Base-by-base conservation (phyloP, 2,888 invertebrate genomes). In the Dione juno region DNA sequence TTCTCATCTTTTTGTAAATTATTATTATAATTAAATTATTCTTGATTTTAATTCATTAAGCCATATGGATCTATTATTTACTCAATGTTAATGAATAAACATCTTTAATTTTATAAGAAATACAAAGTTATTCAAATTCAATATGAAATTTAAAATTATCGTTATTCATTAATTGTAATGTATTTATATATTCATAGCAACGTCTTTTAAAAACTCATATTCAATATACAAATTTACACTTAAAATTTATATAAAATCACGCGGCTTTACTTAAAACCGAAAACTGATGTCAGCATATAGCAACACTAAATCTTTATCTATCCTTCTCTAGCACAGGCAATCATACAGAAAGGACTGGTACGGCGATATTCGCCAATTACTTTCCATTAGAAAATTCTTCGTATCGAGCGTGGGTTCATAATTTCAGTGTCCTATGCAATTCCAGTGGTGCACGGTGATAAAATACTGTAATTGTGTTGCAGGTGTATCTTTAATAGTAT, bases 301-400 rank as follows among this genome's bases (percentile, higher is more conserved):
- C 71, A 73, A 73, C 73, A 73, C 54, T 64, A 14, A 48, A 63
- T 58, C 35, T 69, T 69, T 41, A 50, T 66, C 73, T 66, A 65
- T 70, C 69, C 65, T 69, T 54, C 48, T 72, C 68, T 70, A 58
- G 57, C 67, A 45, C 50, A 54, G 21, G 61, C 61, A 64, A 67
- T 65, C 65, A 69, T 58, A 43, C 41, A 58, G 70, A 67, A 54
- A 61, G 65, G 65, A 21, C 54, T 57, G 43, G 37, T 59, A 52
- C 28, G 65, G 21, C 43, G n/a, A 65, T 50, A 67, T 67, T 66
- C 59, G 19, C 59, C 59, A 61, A 67, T 61, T 63, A 57, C 40
- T 72, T 69, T 61, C 35, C 50, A 67, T 59, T 67, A 67, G 72
- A 69, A 69, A 67, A 70, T 70, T 72, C 35, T 67, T 59, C 59